These are phyloP conservation scores for Mirounga angustirostris DNA, from an alignment of 2,113 vertebrate genomes.

Conservation along the genomic window DNA sequence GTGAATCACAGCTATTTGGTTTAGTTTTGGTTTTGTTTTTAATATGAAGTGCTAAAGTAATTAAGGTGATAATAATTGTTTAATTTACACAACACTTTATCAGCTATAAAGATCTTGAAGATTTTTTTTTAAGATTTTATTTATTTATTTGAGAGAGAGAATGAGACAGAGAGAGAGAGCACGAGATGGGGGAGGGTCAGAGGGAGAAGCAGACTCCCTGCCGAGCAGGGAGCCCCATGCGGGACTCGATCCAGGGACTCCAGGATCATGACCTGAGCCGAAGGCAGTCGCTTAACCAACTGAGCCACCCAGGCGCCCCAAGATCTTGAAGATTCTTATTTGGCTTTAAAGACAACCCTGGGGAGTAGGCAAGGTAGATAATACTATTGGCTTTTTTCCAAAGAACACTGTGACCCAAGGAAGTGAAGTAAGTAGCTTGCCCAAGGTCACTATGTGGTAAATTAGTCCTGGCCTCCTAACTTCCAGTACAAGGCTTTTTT, in stretches of 20 bases:
- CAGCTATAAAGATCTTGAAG: slow-evolving; percentile 18
- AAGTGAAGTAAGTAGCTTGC: background rate
- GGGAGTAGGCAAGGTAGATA: background rate
- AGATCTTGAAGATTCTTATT: slow-evolving; percentile 8
- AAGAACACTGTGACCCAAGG: background rate
- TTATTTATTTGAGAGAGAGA: too few species aligned
- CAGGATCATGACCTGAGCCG: too few species aligned
- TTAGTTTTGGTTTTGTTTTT: slow-evolving; percentile 41
- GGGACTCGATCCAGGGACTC: too few species aligned
- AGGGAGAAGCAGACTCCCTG: too few species aligned
- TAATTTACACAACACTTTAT: slow-evolving; percentile 14
- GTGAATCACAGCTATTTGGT: background rate
- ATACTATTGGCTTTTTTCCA: background rate
- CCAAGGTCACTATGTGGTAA: background rate
- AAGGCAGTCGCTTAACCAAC: too few species aligned
- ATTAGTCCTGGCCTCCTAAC: background rate
- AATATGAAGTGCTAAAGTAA: slow-evolving; percentile 57
- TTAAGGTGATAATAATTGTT: slow-evolving; percentile 34
- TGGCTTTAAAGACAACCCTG: slow-evolving; percentile 50
- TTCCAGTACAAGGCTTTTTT: slow-evolving; percentile 34
- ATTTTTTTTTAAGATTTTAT: background rate
- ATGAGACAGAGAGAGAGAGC: too few species aligned
- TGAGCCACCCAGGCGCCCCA: background rate
- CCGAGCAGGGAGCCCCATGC: too few species aligned
- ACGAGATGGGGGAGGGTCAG: too few species aligned